Evolutionary conservation across 2,113 vertebrate species (phyloP).

Genomic region (Cavia porcellus): DNA sequence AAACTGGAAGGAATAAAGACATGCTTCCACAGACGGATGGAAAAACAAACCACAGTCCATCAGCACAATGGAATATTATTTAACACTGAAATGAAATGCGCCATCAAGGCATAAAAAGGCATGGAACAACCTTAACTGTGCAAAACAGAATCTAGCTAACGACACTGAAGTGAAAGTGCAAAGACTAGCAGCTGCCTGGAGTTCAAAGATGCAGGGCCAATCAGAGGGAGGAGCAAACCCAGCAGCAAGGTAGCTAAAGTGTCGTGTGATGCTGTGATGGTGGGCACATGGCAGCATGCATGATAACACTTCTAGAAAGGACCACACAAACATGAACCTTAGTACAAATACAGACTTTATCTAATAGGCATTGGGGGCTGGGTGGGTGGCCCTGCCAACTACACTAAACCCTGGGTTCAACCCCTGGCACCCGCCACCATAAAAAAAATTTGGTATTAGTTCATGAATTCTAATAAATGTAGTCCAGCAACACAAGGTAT

Average conservation of each 20-base stretch:
- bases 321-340: not conserved
- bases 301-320: not conserved
- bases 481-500: not conserved
- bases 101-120: not conserved
- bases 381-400: not conserved
- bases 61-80: not conserved
- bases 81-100: not conserved
- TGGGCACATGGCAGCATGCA: not conserved
- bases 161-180: not conserved
- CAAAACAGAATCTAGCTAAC: not conserved
- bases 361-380: not conserved
- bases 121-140: not conserved
- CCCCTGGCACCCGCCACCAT: not conserved
- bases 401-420: not conserved
- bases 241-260: not conserved
- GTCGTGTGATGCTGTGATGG: not conserved
- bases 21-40: not conserved
- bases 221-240: not conserved
- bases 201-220: not conserved
- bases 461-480: not conserved
- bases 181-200: not conserved
- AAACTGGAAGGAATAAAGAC: constrained; percentile 7
- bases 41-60: not conserved
- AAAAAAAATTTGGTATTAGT: not conserved
- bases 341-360: not conserved